Percentiles rank a stretch among this genome's conserved stretches.
Evolutionary conservation across 2,888 invertebrate genomes (phyloP).

Genomic region (Hyles lineata): DNA sequence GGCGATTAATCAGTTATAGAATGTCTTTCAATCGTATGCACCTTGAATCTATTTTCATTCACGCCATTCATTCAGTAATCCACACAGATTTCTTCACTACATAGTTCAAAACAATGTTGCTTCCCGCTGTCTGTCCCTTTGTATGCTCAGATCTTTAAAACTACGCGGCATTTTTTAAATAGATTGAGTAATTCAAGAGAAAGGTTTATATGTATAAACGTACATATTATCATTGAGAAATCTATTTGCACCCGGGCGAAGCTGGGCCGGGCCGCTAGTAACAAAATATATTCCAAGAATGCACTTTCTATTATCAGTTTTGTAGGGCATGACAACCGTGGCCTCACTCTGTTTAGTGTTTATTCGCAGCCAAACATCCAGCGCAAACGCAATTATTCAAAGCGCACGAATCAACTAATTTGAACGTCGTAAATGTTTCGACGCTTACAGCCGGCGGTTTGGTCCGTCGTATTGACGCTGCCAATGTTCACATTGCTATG

Average conservation of each 20-base stretch:
- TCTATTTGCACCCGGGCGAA: too few relatives aligned
- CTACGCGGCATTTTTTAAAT: neutral
- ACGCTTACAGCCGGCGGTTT: slow-evolving; percentile 21
- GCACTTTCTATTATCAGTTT: neutral
- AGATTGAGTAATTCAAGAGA: too few relatives aligned
- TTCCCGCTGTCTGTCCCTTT: too few relatives aligned
- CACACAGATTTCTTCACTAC: too few relatives aligned
- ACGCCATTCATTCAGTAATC: neutral
- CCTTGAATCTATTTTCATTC: neutral
- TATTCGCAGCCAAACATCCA: slow-evolving; percentile 24
- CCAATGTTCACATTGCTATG: slow-evolving; percentile 23
- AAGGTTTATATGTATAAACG: too few relatives aligned
- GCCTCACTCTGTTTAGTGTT: slow-evolving; percentile 23
- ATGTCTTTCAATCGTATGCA: too few relatives aligned
- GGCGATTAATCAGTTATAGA: too few relatives aligned
- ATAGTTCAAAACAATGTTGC: too few relatives aligned
- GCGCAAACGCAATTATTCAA: slow-evolving; percentile 30
- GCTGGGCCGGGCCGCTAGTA: too few relatives aligned
- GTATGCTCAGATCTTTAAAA: too few relatives aligned
- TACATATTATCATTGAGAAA: too few relatives aligned
- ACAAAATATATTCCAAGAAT: neutral
- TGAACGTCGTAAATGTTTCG: slow-evolving; percentile 33
- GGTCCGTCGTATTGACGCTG: slow-evolving; percentile 25
- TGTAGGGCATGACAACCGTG: neutral
- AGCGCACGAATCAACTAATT: slow-evolving; percentile 31